Evolutionary conservation across 2,888 invertebrate genomes (phyloP), one percentile per base, ranked within the genome.

Genomic region (Hypomecis atomaria): DNA sequence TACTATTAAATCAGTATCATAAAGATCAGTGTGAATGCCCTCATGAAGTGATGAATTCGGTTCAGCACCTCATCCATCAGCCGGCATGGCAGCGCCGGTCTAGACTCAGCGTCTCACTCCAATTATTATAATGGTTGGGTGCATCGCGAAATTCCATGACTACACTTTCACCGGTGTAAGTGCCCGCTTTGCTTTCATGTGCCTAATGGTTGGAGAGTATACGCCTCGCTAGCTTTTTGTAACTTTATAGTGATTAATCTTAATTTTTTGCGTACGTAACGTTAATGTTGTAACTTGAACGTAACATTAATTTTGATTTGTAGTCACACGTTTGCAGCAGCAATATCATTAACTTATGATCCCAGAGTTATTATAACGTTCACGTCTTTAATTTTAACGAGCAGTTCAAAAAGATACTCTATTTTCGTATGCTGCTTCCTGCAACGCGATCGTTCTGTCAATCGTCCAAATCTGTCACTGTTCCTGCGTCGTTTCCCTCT

Each of bases 71-170:
- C 62, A 66, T 72, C 74, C 60, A 71, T 67, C 69, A 56, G 56
- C 45, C 8, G 48, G 66, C 37, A 13, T 37, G 11, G 52, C 64
- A 44, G 59, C 50, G 61, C 63, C 59, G 64, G 78, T 79, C 76
- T 72, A 66, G 79, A 75, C 78, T 70, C 67, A 71, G 68, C 81
- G 86, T 86, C 85, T 84, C 86, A 89, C 83, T 89, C 88, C 82
- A 86, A 83, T 89, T 89, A 81, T 82, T 75, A 76, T 85, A 83
- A 84, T 83, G 72, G 78, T 71, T 73, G 77, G 82, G 82, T 83
- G 84, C 85, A 86, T 87, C 86, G 83, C 84, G 71, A 80, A 86
- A 84, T 87, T 83, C 88, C 81, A 85, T 85, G 83, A 71, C 66
- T 63, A 76, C 81, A 88, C 89, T 89, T 89, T 89, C 89, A 86